Percentiles rank a stretch among this genome's conserved stretches.
These are phyloP conservation scores for Zosterops lateralis DNA, from an alignment of 2,113 vertebrate genomes.

Conservation along the genomic window DNA sequence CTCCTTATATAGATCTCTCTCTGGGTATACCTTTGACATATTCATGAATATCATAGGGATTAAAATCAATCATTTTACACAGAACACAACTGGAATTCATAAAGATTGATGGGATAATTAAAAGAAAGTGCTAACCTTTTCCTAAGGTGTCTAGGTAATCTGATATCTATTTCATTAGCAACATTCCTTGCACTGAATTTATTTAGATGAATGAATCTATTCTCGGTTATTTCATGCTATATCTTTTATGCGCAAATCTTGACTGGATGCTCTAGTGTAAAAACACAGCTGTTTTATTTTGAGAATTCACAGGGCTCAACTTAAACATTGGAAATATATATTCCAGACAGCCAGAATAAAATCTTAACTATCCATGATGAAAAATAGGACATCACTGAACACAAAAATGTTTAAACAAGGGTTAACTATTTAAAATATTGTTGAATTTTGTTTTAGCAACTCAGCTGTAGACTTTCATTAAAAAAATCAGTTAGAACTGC, in stretches of 20 bases:
- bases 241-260: background rate
- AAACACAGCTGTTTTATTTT: conserved; percentile 5
- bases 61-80: conserved; percentile 55
- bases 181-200: conserved; percentile 20
- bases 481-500: background rate
- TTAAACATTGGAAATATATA: conserved; percentile 10
- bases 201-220: conserved; percentile 2
- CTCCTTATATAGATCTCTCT: background rate
- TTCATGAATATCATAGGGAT: conserved; percentile 56
- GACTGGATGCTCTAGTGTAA: background rate
- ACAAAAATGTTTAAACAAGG: background rate
- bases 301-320: background rate
- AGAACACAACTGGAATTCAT: conserved; percentile 42
- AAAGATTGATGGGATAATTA: conserved; percentile 53
- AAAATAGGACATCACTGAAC: conserved; percentile 11
- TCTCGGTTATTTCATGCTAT: background rate
- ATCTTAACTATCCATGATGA: background rate
- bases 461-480: background rate
- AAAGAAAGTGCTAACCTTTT: conserved; percentile 56
- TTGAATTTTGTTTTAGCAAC: conserved; percentile 7
- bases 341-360: background rate
- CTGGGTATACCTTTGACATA: conserved; percentile 34
- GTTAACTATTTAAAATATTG: background rate
- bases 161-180: conserved; percentile 46
- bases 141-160: conserved; percentile 38